These are phyloP conservation scores for Sebastolobus alascanus DNA, from an alignment of 2,797 vertebrate genomes.

Conservation along the genomic window DNA sequence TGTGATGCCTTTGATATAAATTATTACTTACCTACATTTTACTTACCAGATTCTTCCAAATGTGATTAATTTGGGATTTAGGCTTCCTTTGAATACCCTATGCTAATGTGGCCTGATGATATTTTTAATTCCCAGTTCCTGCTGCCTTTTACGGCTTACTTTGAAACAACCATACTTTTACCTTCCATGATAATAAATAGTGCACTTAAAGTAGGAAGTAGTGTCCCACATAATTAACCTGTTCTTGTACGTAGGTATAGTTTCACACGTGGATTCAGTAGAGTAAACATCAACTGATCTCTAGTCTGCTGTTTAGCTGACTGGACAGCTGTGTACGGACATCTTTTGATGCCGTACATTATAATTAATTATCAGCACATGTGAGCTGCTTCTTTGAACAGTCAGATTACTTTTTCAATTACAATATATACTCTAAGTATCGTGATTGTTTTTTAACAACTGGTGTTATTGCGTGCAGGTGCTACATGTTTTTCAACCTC, in stretches of 20 bases:
- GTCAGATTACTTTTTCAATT: conserved; percentile 5
- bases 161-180: neutral
- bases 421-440: neutral
- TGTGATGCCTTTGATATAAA: no score
- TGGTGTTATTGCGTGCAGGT: conserved; percentile 1
- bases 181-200: neutral
- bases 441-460: conserved; percentile 17
- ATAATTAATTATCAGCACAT: conserved; percentile 17
- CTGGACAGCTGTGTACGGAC: neutral
- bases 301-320: neutral
- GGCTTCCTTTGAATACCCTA: neutral
- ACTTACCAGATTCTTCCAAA: no score
- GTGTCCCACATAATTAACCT: neutral
- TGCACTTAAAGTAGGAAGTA: neutral
- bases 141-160: neutral
- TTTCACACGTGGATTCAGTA: neutral
- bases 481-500: conserved; percentile 15
- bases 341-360: conserved; percentile 1
- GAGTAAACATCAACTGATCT: neutral
- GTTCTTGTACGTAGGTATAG: neutral
- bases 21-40: no score
- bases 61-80: no score
- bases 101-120: neutral
- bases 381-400: neutral
- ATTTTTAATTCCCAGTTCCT: neutral